A percentile compares a stretch with the other conserved stretches of the same genome.
Evolutionary conservation across 2,113 vertebrate species (phyloP).

Genomic region (Dasyurus viverrinus): DNA sequence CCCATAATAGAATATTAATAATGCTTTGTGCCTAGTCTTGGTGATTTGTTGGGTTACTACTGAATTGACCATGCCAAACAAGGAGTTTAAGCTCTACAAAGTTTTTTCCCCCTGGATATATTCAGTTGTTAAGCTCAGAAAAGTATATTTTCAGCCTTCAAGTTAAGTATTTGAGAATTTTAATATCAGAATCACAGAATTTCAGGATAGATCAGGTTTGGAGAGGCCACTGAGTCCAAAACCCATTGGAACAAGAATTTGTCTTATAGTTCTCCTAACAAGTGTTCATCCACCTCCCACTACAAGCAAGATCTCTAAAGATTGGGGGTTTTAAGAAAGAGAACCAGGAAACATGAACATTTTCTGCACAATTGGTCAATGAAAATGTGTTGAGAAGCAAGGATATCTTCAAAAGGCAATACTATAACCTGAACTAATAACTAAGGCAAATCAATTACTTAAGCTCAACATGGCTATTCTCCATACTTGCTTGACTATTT

Average conservation of each 20-base stretch:
- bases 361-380: constrained; percentile 20
- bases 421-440: constrained; percentile 14
- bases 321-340: not conserved
- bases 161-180: constrained; percentile 3
- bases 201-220: not conserved
- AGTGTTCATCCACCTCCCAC: not conserved
- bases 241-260: not conserved
- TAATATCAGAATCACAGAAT: constrained; percentile 32
- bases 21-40: not conserved
- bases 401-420: not conserved
- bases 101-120: not conserved
- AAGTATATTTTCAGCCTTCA: constrained; percentile 35
- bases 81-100: constrained; percentile 35
- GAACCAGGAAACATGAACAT: constrained; percentile 23
- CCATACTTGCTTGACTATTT: not conserved
- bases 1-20: not conserved
- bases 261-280: not conserved
- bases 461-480: not conserved
- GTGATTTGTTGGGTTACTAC: not conserved
- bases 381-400: not conserved
- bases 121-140: constrained; percentile 16
- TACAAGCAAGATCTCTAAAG: not conserved
- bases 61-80: not conserved
- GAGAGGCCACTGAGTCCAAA: not conserved
- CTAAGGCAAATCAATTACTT: constrained; percentile 1